Evolutionary conservation across 64 coral and sea anemone species (phyloP).

Genomic region (Pachyseris speciosa): DNA sequence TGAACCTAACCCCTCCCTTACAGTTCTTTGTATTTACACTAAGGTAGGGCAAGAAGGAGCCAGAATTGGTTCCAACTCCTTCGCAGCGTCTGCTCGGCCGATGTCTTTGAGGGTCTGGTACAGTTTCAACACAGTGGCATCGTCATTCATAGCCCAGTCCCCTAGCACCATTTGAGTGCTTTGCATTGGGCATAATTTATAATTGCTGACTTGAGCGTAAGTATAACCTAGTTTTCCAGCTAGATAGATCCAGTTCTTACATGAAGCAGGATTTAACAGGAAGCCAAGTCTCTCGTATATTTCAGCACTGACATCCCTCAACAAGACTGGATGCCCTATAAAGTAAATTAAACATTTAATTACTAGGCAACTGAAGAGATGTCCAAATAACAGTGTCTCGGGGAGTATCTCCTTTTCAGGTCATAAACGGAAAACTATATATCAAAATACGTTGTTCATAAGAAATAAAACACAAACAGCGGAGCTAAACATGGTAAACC

Average conservation of each 20-base stretch:
- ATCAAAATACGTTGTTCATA: too few species aligned
- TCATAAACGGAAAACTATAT: too few species aligned
- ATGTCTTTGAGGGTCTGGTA: slow-evolving; percentile 50
- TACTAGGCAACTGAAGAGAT: too few species aligned
- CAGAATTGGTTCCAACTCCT: slow-evolving; percentile 27
- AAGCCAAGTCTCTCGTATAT: slow-evolving; percentile 37
- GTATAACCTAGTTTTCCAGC: slow-evolving; percentile 56
- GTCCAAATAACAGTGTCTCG: too few species aligned
- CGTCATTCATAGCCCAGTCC: background rate
- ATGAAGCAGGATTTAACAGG: slow-evolving; percentile 36
- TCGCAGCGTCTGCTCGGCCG: slow-evolving; percentile 37
- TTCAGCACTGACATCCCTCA: slow-evolving; percentile 51
- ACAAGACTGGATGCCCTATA: background rate
- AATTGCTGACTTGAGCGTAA: slow-evolving; percentile 20
- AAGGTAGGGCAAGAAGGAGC: background rate
- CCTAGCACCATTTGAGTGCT: slow-evolving; percentile 58
- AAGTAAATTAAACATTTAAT: background rate
- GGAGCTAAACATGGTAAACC: too few species aligned
- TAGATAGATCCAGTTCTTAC: slow-evolving; percentile 46
- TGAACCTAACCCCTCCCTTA: too few species aligned
- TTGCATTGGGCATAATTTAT: slow-evolving; percentile 26
- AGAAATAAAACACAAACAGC: too few species aligned
- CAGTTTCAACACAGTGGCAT: slow-evolving; percentile 42
- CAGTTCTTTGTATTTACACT: background rate
- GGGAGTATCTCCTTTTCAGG: too few species aligned